These are phyloP conservation scores for Pseudoatta argentina DNA, from an alignment of 1,140 invertebrate genomes.

Conservation along the genomic window DNA sequence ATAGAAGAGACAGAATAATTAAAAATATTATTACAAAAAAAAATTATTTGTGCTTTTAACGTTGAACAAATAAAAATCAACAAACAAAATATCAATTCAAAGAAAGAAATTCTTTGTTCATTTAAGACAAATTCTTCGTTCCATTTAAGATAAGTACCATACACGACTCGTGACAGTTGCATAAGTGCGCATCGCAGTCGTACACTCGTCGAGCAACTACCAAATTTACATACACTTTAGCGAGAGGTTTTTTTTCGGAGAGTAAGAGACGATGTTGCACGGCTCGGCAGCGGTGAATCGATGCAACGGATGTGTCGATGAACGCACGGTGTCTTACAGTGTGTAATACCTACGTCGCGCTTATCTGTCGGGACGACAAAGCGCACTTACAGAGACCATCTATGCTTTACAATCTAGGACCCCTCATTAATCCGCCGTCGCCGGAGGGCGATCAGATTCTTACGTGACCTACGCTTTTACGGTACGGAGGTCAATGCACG, in stretches of 20 bases:
- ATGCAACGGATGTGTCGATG: conserved; percentile 36
- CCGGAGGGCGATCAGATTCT: conserved; percentile 51
- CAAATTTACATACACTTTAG: neutral
- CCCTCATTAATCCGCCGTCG: conserved; percentile 66
- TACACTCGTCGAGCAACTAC: neutral
- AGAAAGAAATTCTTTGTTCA: neutral
- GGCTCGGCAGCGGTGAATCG: neutral
- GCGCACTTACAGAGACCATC: conserved; percentile 66
- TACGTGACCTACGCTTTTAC: conserved; percentile 51
- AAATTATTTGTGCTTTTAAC: neutral
- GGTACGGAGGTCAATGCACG: conserved; percentile 51
- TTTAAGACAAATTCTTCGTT: neutral
- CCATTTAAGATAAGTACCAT: neutral
- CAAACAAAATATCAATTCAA: too few species aligned
- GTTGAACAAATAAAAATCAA: neutral
- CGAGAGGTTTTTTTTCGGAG: conserved; percentile 1
- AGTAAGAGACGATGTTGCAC: neutral
- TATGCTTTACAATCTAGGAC: conserved; percentile 65
- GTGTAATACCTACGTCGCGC: conserved; percentile 36
- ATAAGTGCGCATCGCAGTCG: neutral
- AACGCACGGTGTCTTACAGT: conserved; percentile 24
- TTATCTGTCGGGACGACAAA: conserved; percentile 66
- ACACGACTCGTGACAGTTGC: neutral
- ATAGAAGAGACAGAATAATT: neutral
- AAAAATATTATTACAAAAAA: neutral